A percentile compares a stretch with the other conserved stretches of the same genome.
phyloP scores from a whole-genome alignment of 2,888 invertebrate genomes.

The Tuta absoluta region DNA sequence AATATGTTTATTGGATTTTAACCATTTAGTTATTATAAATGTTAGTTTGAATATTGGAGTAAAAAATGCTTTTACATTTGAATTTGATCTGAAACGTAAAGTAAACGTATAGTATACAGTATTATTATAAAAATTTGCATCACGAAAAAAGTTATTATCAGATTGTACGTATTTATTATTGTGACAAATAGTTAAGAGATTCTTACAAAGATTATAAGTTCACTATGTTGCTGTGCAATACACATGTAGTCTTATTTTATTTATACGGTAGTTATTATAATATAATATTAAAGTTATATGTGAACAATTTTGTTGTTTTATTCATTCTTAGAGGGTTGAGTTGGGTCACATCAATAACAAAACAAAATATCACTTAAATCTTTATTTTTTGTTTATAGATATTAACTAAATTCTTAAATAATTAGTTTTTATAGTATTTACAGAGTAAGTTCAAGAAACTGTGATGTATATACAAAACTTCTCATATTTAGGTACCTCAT shows the following conservation, averaged over 20 bases:
- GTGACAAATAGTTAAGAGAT: conserved; percentile 31
- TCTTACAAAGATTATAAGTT: conserved; percentile 28
- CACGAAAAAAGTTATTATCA: neutral
- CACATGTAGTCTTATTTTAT: conserved; percentile 27
- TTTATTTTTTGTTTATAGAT: neutral
- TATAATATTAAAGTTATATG: conserved; percentile 20
- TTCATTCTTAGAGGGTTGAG: neutral
- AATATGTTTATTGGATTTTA: too few relatives aligned
- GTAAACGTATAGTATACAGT: conserved; percentile 27
- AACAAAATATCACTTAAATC: neutral
- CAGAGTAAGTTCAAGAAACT: conserved; percentile 54
- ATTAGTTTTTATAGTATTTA: conserved; percentile 44
- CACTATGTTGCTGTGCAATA: conserved; percentile 39
- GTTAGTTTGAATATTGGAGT: too few relatives aligned
- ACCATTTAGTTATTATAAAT: too few relatives aligned
- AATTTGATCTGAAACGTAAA: neutral
- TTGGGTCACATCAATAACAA: too few relatives aligned
- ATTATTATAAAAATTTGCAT: conserved; percentile 27
- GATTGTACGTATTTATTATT: conserved; percentile 17
- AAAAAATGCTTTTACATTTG: too few relatives aligned
- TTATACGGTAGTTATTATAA: conserved; percentile 1
- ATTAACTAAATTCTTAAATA: neutral
- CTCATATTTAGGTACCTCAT: too few relatives aligned
- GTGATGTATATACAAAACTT: neutral
- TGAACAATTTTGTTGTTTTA: neutral